Evolutionary conservation across 2,113 vertebrate genomes (phyloP).

Genomic region (Petrocephalus zakoni): DNA sequence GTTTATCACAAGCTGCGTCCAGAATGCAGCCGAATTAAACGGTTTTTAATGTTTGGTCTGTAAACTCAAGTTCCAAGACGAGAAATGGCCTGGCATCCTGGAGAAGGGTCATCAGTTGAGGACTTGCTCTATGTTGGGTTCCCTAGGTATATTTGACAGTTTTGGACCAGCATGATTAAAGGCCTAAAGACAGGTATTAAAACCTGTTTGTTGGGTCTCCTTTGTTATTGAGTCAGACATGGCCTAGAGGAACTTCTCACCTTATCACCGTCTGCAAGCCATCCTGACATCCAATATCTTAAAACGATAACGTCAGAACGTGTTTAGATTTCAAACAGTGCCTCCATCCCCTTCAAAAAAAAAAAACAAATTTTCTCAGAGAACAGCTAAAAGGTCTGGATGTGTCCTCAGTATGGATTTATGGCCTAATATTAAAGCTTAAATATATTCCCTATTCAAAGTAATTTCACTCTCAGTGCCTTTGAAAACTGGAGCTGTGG

Average conservation of each 20-base stretch:
- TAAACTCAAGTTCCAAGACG: neutral
- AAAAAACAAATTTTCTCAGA: neutral
- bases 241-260: conserved; percentile 58
- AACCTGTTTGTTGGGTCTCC: conserved; percentile 56
- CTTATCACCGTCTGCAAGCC: conserved; percentile 65
- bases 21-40: neutral
- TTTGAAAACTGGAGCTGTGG: conserved; percentile 31
- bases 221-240: conserved; percentile 59
- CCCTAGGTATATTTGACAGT: neutral
- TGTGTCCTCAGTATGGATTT: conserved; percentile 55
- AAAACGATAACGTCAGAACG: neutral
- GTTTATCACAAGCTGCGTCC: neutral
- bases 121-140: neutral
- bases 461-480: conserved; percentile 54
- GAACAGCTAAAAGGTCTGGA: neutral
- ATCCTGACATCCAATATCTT: conserved; percentile 55
- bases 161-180: neutral
- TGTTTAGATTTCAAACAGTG: conserved; percentile 12
- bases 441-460: conserved; percentile 54
- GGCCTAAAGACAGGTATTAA: conserved; percentile 34
- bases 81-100: neutral
- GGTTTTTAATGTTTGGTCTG: neutral
- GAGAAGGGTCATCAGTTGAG: neutral
- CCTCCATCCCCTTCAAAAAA: neutral
- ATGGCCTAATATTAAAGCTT: conserved; percentile 48